These are phyloP conservation scores for Mycteria americana DNA, from an alignment of 2,797 vertebrate genomes.

Conservation along the genomic window DNA sequence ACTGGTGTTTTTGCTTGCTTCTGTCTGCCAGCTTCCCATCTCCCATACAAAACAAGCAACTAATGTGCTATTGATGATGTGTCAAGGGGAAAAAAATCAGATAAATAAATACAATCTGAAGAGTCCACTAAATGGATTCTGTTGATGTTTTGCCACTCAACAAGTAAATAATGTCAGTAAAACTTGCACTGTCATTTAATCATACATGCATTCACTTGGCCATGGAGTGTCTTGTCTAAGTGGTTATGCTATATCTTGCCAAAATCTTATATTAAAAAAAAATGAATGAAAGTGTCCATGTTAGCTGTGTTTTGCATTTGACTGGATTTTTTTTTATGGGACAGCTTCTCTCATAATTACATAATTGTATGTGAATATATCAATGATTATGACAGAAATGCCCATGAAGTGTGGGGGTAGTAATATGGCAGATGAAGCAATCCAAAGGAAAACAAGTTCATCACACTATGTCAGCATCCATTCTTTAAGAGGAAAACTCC, in stretches of 20 bases:
- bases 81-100: not conserved
- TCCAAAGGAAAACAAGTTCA: not conserved
- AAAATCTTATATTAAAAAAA: not conserved
- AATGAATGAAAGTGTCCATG: not conserved
- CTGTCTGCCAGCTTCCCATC: not conserved
- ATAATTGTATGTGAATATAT: not conserved
- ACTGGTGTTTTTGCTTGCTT: not conserved
- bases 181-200: not conserved
- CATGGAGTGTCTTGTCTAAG: not conserved
- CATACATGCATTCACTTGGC: not conserved
- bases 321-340: not conserved
- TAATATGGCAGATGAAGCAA: not conserved
- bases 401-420: not conserved
- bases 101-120: not conserved
- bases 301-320: not conserved
- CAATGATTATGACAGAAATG: not conserved
- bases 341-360: not conserved
- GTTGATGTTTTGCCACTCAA: not conserved
- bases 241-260: not conserved
- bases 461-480: not conserved
- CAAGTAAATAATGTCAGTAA: not conserved
- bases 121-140: not conserved
- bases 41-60: not conserved
- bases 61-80: not conserved
- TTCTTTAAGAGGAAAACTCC: not conserved